phyloP scores from a whole-genome alignment of 2,113 vertebrate species.

The Gallinago paraguaiae region DNA sequence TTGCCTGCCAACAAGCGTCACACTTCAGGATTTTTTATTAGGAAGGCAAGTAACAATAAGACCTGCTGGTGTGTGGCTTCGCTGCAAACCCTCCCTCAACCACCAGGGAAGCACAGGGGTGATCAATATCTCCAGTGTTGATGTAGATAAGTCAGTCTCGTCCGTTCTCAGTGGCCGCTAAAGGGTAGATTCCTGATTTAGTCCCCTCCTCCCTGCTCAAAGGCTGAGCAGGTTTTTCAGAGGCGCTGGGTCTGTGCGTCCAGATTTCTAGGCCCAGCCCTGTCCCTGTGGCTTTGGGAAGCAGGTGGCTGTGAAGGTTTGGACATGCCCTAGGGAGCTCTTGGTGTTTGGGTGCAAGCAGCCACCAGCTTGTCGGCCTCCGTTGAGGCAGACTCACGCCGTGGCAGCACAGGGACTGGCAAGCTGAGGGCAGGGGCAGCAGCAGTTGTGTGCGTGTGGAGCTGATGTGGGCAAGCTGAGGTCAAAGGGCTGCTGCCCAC shows the following conservation, averaged over 20 bases:
- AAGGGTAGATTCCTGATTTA: neutral
- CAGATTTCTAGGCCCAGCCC: neutral
- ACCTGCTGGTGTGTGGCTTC: neutral
- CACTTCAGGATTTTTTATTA: neutral
- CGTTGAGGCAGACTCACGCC: neutral
- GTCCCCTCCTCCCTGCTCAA: neutral
- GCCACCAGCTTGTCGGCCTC: neutral
- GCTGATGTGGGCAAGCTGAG: neutral
- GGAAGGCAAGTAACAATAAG: neutral
- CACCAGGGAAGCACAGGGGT: neutral
- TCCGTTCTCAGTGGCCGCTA: neutral
- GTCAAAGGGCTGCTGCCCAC: neutral
- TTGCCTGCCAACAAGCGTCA: neutral
- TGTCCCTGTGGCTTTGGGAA: neutral
- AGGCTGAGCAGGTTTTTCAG: neutral
- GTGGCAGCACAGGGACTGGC: rapidly evolving
- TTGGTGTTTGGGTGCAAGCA: neutral
- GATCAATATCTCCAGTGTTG: neutral
- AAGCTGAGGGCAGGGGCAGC: neutral
- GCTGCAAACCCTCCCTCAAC: neutral
- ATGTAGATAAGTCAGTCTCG: neutral
- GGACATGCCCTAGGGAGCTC: neutral
- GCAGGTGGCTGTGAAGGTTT: neutral
- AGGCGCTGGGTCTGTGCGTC: neutral
- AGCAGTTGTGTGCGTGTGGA: neutral